A percentile compares a stretch with the other conserved stretches of the same genome.
Conservation (phyloP, 1,140 invertebrate species). For the Octopus bimaculoides region DNA sequence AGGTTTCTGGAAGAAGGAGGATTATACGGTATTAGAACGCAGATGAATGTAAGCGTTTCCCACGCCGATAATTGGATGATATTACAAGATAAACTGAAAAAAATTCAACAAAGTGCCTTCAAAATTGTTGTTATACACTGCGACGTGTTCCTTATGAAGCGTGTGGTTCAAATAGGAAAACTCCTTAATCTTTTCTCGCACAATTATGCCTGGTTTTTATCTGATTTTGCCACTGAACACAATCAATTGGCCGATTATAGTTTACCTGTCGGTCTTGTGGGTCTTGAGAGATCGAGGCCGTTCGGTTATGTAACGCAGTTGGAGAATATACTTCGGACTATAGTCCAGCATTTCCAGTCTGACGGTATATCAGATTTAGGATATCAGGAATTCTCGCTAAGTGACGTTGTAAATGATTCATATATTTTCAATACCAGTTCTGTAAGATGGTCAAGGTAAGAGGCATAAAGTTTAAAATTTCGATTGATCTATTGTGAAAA, state of each 20-base stretch:
- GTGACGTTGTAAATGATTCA: neutral
- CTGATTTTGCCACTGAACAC: neutral
- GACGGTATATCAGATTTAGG: neutral
- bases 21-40: neutral
- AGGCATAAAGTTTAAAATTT: neutral
- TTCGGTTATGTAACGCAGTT: neutral
- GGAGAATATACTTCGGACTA: neutral
- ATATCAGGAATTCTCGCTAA: neutral
- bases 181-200: neutral
- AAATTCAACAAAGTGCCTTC: constrained; percentile 3
- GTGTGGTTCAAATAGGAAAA: neutral
- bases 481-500: too few species aligned
- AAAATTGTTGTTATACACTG: constrained; percentile 9
- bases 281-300: neutral
- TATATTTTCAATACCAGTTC: neutral
- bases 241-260: neutral
- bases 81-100: neutral
- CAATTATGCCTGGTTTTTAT: neutral
- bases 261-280: neutral
- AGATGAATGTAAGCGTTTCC: neutral
- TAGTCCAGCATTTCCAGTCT: neutral
- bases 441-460: neutral
- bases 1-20: neutral
- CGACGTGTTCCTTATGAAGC: neutral
- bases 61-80: neutral